Percentiles rank a stretch among this genome's conserved stretches.
Evolutionary conservation across 1,140 invertebrate genomes (phyloP).

Genomic region (Pseudachorutes palmiensis): DNA sequence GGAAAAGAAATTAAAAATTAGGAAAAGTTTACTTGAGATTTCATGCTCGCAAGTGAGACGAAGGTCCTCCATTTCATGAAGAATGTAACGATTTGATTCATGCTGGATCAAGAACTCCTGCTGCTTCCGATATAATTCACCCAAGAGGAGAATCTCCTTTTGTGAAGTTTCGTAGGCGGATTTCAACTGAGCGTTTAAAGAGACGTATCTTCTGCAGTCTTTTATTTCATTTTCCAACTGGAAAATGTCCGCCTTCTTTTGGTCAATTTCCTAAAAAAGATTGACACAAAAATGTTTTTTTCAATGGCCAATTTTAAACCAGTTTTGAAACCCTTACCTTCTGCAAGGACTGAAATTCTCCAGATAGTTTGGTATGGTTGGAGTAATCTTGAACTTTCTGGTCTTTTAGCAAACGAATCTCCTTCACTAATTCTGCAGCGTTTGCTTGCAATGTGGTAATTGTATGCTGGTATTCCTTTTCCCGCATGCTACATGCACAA

Average conservation of each 20-base stretch:
- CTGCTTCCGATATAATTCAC: slow-evolving; percentile 32
- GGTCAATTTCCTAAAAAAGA: slow-evolving; percentile 24
- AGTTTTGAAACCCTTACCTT: no score
- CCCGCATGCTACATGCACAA: slow-evolving; percentile 16
- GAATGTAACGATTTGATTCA: slow-evolving; percentile 7
- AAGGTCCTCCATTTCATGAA: slow-evolving; percentile 30
- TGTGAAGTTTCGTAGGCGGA: slow-evolving; percentile 26
- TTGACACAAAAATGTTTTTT: no score
- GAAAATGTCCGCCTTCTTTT: slow-evolving; percentile 24
- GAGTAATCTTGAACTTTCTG: slow-evolving; percentile 15
- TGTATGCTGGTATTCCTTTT: slow-evolving; percentile 24
- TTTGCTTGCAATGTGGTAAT: slow-evolving; percentile 17
- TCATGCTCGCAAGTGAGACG: slow-evolving; percentile 30
- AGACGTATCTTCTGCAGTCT: slow-evolving; percentile 16
- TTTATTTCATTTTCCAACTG: slow-evolving; percentile 21
- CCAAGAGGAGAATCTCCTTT: slow-evolving; percentile 32
- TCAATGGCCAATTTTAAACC: no score
- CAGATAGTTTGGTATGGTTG: slow-evolving; percentile 16
- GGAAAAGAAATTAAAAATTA: no score
- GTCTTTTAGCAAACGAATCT: neutral
- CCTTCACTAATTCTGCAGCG: slow-evolving; percentile 5
- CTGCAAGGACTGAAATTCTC: slow-evolving; percentile 21
- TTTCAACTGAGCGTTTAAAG: slow-evolving; percentile 27
- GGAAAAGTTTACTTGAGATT: slow-evolving; percentile 22
- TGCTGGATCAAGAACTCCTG: slow-evolving; percentile 19